These are phyloP conservation scores for Oreochromis aureus DNA, from an alignment of 2,113 vertebrate genomes.

Conservation along the genomic window DNA sequence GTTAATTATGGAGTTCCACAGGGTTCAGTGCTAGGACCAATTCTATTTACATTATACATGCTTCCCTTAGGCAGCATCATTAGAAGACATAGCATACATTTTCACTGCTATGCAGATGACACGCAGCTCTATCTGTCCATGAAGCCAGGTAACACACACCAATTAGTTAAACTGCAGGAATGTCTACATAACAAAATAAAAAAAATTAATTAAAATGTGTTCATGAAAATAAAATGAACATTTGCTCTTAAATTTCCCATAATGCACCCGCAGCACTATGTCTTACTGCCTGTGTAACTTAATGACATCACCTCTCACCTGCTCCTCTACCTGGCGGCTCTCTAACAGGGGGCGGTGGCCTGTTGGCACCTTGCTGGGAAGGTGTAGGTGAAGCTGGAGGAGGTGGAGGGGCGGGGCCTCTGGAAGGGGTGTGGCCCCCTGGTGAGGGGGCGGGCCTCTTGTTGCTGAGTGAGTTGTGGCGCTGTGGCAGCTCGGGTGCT, in stretches of 20 bases:
- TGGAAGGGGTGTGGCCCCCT: constrained; percentile 77
- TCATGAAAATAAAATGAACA: too few species aligned
- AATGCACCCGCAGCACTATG: background rate
- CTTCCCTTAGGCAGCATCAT: too few species aligned
- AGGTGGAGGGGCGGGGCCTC: constrained; percentile 70
- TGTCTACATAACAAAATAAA: too few species aligned
- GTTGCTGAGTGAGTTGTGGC: constrained; percentile 89
- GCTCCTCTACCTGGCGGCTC: constrained; percentile 62
- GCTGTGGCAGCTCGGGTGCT: constrained; percentile 85
- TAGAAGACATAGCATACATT: too few species aligned
- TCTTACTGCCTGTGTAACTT: background rate
- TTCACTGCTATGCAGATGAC: too few species aligned
- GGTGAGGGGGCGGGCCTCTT: constrained; percentile 75
- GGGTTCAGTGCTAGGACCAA: too few species aligned
- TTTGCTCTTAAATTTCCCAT: background rate
- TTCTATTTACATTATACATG: too few species aligned
- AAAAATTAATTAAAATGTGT: too few species aligned
- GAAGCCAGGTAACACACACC: too few species aligned
- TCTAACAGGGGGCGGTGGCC: constrained; percentile 50
- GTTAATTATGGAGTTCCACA: too few species aligned
- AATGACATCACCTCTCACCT: constrained; percentile 40
- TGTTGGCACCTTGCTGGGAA: constrained; percentile 54
- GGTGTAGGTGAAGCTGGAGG: constrained; percentile 60
- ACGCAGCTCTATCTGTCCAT: too few species aligned
- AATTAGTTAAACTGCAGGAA: too few species aligned